These are phyloP conservation scores for Drosophila hamatofila DNA, from an alignment of 2,888 invertebrate species.

Conservation along the genomic window DNA sequence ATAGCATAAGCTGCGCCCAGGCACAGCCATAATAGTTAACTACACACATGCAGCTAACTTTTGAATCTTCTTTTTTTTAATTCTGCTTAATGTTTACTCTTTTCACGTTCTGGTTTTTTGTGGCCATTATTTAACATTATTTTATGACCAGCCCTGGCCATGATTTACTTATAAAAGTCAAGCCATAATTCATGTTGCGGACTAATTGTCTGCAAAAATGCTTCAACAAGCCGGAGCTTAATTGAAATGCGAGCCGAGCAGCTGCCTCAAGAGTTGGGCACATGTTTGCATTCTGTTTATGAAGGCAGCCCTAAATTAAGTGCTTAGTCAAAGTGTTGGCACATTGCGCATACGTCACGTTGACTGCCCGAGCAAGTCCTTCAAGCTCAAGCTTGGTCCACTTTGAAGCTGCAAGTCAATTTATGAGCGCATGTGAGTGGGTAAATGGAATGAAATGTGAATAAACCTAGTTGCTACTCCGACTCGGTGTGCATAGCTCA, in stretches of 20 bases:
- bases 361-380: constrained; percentile 37
- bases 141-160: constrained; percentile 71
- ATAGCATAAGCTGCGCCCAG: constrained; percentile 55
- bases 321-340: constrained; percentile 42
- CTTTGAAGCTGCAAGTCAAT: constrained; percentile 30
- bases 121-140: constrained; percentile 68
- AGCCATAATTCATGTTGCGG: constrained; percentile 60
- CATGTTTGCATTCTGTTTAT: constrained; percentile 43
- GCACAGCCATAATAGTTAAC: constrained; percentile 68
- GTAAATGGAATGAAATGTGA: constrained; percentile 26
- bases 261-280: constrained; percentile 2
- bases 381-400: not conserved
- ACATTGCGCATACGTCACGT: constrained; percentile 75
- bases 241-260: constrained; percentile 45
- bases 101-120: constrained; percentile 8
- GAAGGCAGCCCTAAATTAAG: constrained; percentile 65
- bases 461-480: constrained; percentile 10
- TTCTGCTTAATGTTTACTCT: constrained; percentile 6
- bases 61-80: constrained; percentile 3
- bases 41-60: constrained; percentile 40
- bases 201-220: constrained; percentile 51
- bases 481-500: not conserved
- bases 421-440: constrained; percentile 40
- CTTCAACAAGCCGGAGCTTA: constrained; percentile 31
- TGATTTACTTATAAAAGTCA: constrained; percentile 68